Evolutionary conservation across 2,888 invertebrate species (phyloP), one percentile per base, ranked within the genome.

Genomic region (Pammene aurita): DNA sequence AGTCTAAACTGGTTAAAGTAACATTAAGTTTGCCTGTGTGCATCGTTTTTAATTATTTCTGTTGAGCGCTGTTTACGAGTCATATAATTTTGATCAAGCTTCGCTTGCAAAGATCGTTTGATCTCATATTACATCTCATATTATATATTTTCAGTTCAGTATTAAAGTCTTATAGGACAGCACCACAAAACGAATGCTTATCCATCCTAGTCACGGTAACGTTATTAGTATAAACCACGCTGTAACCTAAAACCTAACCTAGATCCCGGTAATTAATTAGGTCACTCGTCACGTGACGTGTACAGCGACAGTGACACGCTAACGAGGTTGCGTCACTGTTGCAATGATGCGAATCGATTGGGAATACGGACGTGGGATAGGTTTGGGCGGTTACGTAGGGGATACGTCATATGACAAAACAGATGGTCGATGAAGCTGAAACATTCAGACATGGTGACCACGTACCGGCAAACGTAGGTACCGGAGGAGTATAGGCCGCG

Each of bases 241-340:
- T 55, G 54, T 26, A n/a, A 10, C 46, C 35, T 26, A 26, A 26
- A 26, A 26, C 4, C 11, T 44, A 16, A 44, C 52, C 58, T 26
- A 42, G 42, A 42, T 54, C 60, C 34, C 35, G 6, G 2, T 60
- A 26, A 66, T 54, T 60, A 66, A 66, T 38, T 44, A 60, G 66
- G 66, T 66, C 58, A 60, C 66, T 57, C 42, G 66, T 61, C 61
- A 50, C 57, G 41, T 66, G 66, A 57, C 54, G 14, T 18, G 35
- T 48, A 18, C 18, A 11, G 57, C n/a, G 65, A 66, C 66, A 48
- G 38, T 48, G 57, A 56, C 26, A 34, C 26, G 26, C 26, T 60
- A 66, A 60, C 58, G 52, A 60, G 34, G 52, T 50, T 42, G 48
- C 66, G 57, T 50, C 14, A 18, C 61, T 61, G 48, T 41, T 44